Evolutionary conservation across 1,140 invertebrate species (phyloP).

Genomic region (Diabrotica undecimpunctata): DNA sequence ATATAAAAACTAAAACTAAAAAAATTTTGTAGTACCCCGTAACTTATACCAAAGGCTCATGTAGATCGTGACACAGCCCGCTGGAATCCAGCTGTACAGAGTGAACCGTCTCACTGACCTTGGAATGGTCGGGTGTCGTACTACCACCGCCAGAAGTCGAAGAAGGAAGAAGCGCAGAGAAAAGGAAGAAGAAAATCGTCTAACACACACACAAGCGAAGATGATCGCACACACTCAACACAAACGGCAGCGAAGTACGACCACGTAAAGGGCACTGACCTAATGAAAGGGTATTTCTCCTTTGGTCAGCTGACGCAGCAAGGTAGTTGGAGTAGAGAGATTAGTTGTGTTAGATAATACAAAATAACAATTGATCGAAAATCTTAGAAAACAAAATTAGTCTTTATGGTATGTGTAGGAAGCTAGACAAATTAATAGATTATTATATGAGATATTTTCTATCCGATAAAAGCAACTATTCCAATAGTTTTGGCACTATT

Average conservation of each 20-base stretch:
- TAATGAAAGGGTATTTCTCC: background rate
- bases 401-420: too few relatives aligned
- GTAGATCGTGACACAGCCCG: conserved; percentile 5
- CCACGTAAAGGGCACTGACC: background rate
- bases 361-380: too few relatives aligned
- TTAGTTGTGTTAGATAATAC: too few relatives aligned
- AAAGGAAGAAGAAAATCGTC: background rate
- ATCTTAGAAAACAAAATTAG: too few relatives aligned
- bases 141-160: conserved; percentile 10
- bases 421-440: too few relatives aligned
- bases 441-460: too few relatives aligned
- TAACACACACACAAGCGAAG: background rate
- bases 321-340: too few relatives aligned
- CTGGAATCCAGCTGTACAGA: conserved; percentile 15
- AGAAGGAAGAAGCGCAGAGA: background rate
- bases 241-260: background rate
- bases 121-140: background rate
- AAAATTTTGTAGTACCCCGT: background rate
- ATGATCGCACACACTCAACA: background rate
- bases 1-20: too few relatives aligned
- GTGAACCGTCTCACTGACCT: conserved; percentile 17
- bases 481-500: too few relatives aligned
- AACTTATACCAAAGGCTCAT: background rate
- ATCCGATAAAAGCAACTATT: too few relatives aligned
- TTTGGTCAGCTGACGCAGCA: background rate